Conservation (phyloP, 2,797 vertebrate species). For the Fistularia tabacaria region DNA sequence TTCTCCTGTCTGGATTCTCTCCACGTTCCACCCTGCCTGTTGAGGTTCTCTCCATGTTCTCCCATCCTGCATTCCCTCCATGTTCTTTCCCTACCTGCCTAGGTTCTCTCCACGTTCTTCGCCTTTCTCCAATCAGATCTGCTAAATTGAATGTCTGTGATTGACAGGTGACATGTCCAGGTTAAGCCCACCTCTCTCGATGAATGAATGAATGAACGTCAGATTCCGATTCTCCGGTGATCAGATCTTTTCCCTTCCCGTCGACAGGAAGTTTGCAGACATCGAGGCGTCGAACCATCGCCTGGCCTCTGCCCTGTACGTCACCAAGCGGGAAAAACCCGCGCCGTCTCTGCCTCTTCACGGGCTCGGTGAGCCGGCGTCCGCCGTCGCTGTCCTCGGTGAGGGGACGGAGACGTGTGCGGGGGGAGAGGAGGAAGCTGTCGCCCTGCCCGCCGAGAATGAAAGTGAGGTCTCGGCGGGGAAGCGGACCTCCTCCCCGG, state of each 20-base stretch:
- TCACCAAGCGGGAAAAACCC: slow-evolving; percentile 47
- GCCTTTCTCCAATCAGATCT: too few species aligned
- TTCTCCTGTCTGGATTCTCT: too few species aligned
- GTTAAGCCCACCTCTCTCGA: too few species aligned
- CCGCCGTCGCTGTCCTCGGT: slow-evolving; percentile 2
- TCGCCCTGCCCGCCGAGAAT: background rate
- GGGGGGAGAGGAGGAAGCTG: background rate
- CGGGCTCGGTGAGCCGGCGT: slow-evolving; percentile 8
- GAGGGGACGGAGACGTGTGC: background rate
- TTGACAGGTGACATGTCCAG: too few species aligned
- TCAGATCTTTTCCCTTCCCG: slow-evolving; percentile 2
- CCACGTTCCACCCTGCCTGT: too few species aligned
- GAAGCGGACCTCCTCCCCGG: slow-evolving; percentile 53
- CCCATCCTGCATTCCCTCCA: too few species aligned
- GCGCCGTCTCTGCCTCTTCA: slow-evolving; percentile 21
- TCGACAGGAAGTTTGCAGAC: slow-evolving; percentile 80
- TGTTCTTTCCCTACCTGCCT: too few species aligned
- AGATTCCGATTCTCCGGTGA: too few species aligned
- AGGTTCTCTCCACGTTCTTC: too few species aligned
- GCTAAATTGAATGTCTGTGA: too few species aligned
- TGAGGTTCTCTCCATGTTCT: too few species aligned
- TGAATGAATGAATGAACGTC: too few species aligned
- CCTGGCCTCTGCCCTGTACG: slow-evolving; percentile 66
- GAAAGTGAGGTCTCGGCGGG: background rate
- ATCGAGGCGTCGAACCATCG: slow-evolving; percentile 81